Percentiles rank a stretch among this genome's conserved stretches.
These are phyloP conservation scores for Drosophila histrio DNA, from an alignment of 2,888 invertebrate species.

Conservation along the genomic window DNA sequence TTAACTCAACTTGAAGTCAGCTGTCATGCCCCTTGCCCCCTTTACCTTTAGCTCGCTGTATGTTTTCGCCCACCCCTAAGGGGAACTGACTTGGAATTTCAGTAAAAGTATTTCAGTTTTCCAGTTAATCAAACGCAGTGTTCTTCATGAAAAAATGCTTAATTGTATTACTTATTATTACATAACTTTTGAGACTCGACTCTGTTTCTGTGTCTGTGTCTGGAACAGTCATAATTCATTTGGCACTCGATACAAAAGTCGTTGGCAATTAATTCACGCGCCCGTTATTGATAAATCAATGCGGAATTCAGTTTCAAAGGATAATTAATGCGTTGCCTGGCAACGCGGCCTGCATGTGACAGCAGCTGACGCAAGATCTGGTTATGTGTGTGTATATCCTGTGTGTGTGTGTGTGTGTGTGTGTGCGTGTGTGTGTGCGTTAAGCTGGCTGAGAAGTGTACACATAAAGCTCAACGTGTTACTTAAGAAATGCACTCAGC, in stretches of 20 bases:
- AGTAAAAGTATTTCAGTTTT: not conserved
- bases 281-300: constrained; percentile 70
- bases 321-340: constrained; percentile 70
- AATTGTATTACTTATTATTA: constrained; percentile 72
- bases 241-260: constrained; percentile 68
- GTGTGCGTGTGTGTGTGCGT: no score
- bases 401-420: not conserved
- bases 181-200: constrained; percentile 50
- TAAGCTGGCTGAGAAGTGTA: constrained; percentile 5
- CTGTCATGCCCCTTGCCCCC: not conserved
- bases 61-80: not conserved
- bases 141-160: constrained; percentile 72
- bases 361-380: constrained; percentile 28
- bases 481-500: constrained; percentile 8
- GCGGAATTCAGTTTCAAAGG: constrained; percentile 59
- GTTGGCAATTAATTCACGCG: constrained; percentile 72
- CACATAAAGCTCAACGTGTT: not conserved
- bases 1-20: constrained; percentile 3
- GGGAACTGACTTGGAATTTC: constrained; percentile 53
- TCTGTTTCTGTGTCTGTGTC: constrained; percentile 4
- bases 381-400: not conserved
- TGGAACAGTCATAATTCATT: constrained; percentile 58
- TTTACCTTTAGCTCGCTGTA: not conserved
- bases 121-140: constrained; percentile 72
- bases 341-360: constrained; percentile 56